Conservation (phyloP, 2,888 invertebrate genomes). For the Allacma fusca region DNA sequence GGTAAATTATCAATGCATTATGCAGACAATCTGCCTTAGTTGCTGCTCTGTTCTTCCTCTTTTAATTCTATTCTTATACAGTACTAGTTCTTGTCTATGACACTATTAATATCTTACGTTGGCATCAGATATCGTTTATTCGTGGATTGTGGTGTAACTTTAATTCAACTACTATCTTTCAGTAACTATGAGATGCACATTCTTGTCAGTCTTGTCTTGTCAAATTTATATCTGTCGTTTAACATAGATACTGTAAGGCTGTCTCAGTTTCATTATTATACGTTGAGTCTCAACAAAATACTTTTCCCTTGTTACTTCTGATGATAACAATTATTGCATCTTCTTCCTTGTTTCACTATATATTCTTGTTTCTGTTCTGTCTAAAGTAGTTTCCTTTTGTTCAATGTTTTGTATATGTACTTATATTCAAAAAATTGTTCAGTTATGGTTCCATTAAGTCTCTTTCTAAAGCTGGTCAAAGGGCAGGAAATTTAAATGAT, state of each 20-base stretch:
- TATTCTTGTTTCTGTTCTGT: neutral
- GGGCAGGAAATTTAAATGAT: too few relatives aligned
- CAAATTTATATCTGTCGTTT: too few relatives aligned
- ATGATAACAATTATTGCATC: neutral
- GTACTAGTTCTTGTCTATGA: neutral
- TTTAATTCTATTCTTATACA: neutral
- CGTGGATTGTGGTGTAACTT: neutral
- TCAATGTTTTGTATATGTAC: too few relatives aligned
- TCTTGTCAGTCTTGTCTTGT: too few relatives aligned
- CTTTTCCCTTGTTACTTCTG: neutral
- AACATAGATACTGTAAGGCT: too few relatives aligned
- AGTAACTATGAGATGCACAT: too few relatives aligned
- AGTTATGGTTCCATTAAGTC: neutral
- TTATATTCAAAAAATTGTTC: too few relatives aligned
- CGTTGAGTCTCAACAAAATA: neutral
- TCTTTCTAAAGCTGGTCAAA: neutral
- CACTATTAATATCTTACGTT: neutral
- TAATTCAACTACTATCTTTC: too few relatives aligned
- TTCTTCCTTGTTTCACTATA: neutral
- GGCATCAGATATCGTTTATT: conserved; percentile 16
- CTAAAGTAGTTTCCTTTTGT: too few relatives aligned
- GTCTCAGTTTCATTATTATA: neutral
- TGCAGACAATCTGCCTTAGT: conserved; percentile 36
- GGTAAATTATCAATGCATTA: conserved; percentile 44
- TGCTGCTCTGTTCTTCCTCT: conserved; percentile 21